phyloP scores from a whole-genome alignment of 2,888 invertebrate species.

The Volucella zonaria region DNA sequence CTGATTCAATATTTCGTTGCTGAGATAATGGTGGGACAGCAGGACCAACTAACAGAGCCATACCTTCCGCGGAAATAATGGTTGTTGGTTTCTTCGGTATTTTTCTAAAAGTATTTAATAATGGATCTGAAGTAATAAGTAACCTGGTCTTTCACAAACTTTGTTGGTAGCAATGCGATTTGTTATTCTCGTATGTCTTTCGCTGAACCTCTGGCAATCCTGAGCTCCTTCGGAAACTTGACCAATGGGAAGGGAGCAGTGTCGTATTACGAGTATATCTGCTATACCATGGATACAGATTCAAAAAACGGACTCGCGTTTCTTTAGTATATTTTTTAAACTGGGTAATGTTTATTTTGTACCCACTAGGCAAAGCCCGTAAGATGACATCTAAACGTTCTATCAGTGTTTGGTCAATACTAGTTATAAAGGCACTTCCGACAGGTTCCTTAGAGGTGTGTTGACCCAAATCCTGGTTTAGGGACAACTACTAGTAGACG shows the following conservation, averaged over 20 bases:
- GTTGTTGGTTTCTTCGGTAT: background rate
- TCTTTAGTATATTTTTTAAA: background rate
- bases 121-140: constrained; percentile 9
- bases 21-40: constrained; percentile 11
- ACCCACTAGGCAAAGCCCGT: background rate
- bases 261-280: constrained; percentile 5
- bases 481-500: background rate
- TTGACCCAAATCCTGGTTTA: background rate
- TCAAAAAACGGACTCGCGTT: background rate
- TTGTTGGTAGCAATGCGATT: constrained; percentile 19
- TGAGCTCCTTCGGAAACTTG: background rate
- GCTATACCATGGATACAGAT: background rate
- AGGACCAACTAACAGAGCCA: constrained; percentile 1
- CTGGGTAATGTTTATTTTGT: background rate
- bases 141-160: constrained; percentile 14
- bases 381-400: background rate
- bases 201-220: constrained; percentile 7
- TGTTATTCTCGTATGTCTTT: background rate
- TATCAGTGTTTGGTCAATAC: background rate
- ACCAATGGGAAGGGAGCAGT: constrained; percentile 9
- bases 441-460: background rate
- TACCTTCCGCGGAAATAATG: constrained; percentile 2
- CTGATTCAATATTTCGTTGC: background rate
- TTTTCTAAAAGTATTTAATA: background rate
- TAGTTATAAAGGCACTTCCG: background rate